Evolutionary conservation across 2,888 invertebrate genomes (phyloP).

Genomic region (Cremastinae sp.): DNA sequence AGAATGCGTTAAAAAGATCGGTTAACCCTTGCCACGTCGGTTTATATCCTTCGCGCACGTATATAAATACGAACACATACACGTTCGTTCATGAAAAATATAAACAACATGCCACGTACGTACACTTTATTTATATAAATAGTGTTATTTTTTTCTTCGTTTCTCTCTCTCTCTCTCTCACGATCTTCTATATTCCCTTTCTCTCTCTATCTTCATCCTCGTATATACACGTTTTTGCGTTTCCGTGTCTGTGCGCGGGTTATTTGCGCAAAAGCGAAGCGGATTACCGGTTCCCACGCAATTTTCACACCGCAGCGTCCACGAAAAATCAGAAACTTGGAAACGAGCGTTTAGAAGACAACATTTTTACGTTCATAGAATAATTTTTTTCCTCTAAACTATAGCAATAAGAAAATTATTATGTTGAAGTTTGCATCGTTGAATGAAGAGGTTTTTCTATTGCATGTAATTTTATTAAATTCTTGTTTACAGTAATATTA

Average conservation of each 20-base stretch:
- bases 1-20: conserved; percentile 73
- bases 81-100: neutral
- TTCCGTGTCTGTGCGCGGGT: conserved; percentile 7
- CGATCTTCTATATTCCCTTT: no score
- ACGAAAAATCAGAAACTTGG: conserved; percentile 36
- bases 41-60: conserved; percentile 24
- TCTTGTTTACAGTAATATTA: no score
- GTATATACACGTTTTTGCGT: neutral
- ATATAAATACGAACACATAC: neutral
- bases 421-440: no score
- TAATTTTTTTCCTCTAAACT: neutral
- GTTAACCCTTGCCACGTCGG: conserved; percentile 71
- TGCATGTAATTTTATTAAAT: no score
- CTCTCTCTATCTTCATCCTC: neutral
- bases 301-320: conserved; percentile 43
- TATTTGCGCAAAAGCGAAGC: conserved; percentile 45
- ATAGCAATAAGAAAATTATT: no score
- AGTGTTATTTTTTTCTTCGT: no score
- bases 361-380: neutral
- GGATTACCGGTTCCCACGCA: conserved; percentile 72
- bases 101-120: conserved; percentile 24
- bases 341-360: conserved; percentile 15
- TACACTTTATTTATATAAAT: neutral
- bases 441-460: no score
- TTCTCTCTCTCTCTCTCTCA: no score